Evolutionary conservation across 2,888 invertebrate genomes (phyloP).

Genomic region (Abrostola tripartita): DNA sequence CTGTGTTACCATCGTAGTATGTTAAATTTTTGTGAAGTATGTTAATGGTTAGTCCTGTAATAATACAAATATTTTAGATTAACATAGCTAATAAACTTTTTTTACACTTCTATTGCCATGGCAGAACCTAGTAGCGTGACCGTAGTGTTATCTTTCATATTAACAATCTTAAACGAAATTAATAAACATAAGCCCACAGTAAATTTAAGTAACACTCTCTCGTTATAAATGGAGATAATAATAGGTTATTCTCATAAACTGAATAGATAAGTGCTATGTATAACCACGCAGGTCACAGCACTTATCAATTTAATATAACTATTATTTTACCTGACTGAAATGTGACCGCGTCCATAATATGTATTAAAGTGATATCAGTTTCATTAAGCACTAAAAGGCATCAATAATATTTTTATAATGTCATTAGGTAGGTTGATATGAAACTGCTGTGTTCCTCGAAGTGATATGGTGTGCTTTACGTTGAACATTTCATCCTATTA

Average conservation of each 20-base stretch:
- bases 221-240: neutral
- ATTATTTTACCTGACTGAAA: slow-evolving; percentile 3
- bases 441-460: neutral
- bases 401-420: neutral
- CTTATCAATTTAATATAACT: slow-evolving; percentile 2
- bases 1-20: no score
- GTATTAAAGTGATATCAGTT: neutral
- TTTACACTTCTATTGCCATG: no score
- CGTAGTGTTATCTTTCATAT: no score
- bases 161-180: no score
- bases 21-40: no score
- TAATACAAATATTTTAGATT: no score
- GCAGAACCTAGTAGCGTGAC: no score
- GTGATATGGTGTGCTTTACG: no score
- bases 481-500: no score
- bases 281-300: neutral
- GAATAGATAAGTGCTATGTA: slow-evolving; percentile 1
- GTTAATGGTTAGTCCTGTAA: no score
- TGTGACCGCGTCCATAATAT: neutral
- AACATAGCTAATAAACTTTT: no score
- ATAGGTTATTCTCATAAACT: neutral
- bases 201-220: slow-evolving; percentile 1
- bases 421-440: neutral
- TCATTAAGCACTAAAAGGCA: neutral
- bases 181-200: neutral